A percentile compares a stretch with the other conserved stretches of the same genome.
phyloP scores from a whole-genome alignment of 2,797 vertebrate genomes.

The Acridotheres tristis region DNA sequence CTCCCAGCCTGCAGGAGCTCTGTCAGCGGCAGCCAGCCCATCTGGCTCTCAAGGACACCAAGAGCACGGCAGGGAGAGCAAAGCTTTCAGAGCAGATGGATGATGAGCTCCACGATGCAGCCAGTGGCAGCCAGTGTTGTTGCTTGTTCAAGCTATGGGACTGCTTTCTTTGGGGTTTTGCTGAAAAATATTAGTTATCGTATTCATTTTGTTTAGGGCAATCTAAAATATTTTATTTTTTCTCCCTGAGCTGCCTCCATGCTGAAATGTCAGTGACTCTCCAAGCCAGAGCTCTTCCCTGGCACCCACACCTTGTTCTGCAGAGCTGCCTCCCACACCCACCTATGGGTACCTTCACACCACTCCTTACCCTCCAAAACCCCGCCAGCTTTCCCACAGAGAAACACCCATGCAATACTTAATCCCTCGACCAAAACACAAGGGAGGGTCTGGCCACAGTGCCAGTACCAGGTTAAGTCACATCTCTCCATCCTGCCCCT shows the following conservation, averaged over 20 bases:
- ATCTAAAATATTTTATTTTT: neutral
- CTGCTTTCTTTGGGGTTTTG: neutral
- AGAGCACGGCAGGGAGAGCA: neutral
- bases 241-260: neutral
- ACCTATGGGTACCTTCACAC: accelerated
- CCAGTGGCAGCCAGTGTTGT: neutral
- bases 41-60: conserved; percentile 17
- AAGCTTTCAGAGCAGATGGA: neutral
- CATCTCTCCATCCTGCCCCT: accelerated
- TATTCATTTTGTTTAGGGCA: neutral
- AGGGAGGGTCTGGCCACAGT: accelerated
- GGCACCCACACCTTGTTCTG: accelerated
- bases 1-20: neutral
- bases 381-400: neutral
- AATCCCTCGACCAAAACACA: neutral
- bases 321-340: neutral
- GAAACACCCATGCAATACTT: accelerated
- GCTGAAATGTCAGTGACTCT: accelerated
- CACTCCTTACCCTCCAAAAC: accelerated
- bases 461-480: accelerated
- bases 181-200: neutral
- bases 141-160: neutral
- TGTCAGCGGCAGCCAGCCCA: neutral
- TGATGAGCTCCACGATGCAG: neutral
- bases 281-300: neutral